Evolutionary conservation across 2,113 vertebrate species (phyloP).

Genomic region (Macroglossus sobrinus): DNA sequence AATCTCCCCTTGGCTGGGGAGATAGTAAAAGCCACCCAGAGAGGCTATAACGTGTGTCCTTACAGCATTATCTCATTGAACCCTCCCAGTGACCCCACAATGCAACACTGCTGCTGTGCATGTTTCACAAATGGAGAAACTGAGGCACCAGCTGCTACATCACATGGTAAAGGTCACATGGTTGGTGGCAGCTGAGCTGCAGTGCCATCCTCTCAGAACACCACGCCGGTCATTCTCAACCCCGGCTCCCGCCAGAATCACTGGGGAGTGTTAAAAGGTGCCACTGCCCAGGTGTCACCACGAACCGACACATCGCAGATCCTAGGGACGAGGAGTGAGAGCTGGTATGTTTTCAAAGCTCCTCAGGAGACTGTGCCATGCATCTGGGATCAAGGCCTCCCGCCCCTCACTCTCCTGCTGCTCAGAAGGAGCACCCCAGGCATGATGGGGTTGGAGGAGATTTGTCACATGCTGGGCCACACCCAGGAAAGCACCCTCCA

Average conservation of each 20-base stretch:
- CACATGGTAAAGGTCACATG: neutral
- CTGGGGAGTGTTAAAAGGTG: neutral
- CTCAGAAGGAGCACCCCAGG: neutral
- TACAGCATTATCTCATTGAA: accelerated
- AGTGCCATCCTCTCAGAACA: neutral
- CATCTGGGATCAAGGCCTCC: neutral
- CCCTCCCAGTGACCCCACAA: neutral
- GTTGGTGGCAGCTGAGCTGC: neutral
- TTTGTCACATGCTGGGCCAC: neutral
- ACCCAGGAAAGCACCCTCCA: neutral
- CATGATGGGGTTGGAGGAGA: too few species aligned
- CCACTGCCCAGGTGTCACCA: accelerated
- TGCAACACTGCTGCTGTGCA: neutral
- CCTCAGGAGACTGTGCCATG: neutral
- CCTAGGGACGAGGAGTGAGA: neutral
- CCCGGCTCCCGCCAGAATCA: neutral
- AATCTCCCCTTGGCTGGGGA: neutral
- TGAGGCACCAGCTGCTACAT: neutral
- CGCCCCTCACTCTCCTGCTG: neutral
- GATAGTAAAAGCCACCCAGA: neutral
- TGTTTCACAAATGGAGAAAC: neutral
- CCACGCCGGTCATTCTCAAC: accelerated
- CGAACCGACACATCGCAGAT: neutral
- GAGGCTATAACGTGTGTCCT: neutral
- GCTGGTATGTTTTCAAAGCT: neutral